Base-by-base conservation (phyloP, 2,113 vertebrate genomes). In the Chaenocephalus aceratus region DNA sequence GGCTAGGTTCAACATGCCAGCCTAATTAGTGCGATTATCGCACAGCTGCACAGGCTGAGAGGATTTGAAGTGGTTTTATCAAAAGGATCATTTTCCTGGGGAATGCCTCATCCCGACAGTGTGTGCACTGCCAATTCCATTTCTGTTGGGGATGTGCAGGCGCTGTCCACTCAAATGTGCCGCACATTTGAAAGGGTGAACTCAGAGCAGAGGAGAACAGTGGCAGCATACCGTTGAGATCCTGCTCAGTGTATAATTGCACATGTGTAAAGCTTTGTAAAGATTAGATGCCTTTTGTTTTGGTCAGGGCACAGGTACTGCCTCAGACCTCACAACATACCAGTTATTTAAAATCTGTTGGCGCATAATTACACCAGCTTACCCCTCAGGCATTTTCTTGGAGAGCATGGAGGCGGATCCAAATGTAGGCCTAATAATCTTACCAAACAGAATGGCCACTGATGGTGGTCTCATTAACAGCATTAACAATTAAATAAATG, bases 1-100 rank as follows among this genome's bases (percentile, higher is more conserved):
- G 65, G 72, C 64, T 68, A 30, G 91, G 93, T 93, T 94, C 92
- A 93, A 95, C 94, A 88, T 90, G 94, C 94, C 91, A 84, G 94
- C 95, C 96, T 97, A 96, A 97, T 98, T 97, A 98, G 96, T 96
- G 89, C 95, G 96, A 97, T 98, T 97, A 97, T 94, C 94, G 93
- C 89, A 80, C 96, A 96, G 96, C 95, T 96, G 95, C 94, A 82
- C 95, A 94, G 94, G 94, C 94, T 94, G 94, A 96, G 95, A 96
- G 96, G 93, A 95, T 96, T 95, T 95, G 72, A 94, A 94, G 92
- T 94, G 93, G 92, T 94, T 96, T 95, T 96, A 97, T 97, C 95
- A 96, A 96, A 97, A 96, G 96, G 94, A 96, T 97, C 95, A 97
- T 93, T 95, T 94, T 93, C 92, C 92, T 65, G 67, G 92, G 93